Conservation (phyloP, 2,888 invertebrate species). For the Orthosia gracilis region DNA sequence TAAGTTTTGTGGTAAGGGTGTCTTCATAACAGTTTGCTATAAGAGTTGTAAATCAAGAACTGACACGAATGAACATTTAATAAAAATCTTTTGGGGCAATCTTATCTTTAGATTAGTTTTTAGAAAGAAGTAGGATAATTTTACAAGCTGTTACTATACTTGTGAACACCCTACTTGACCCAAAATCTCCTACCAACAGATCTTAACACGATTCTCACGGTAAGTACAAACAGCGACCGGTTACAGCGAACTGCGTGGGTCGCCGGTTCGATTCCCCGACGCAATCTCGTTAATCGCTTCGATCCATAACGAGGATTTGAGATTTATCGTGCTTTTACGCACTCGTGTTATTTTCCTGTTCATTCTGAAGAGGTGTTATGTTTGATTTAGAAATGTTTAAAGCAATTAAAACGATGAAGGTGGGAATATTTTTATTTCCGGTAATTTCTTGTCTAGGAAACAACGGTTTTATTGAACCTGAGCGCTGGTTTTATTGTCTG, state of each 20-base stretch:
- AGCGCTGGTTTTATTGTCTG: background rate
- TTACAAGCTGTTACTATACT: background rate
- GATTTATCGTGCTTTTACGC: conserved; percentile 52
- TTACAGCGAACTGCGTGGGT: conserved; percentile 54
- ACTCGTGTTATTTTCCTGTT: conserved; percentile 38
- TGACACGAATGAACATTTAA: too few relatives aligned
- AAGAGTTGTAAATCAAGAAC: too few relatives aligned
- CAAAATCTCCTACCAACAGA: conserved; percentile 1
- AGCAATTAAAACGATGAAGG: conserved; percentile 21
- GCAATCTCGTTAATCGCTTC: conserved; percentile 60
- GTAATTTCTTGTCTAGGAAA: too few relatives aligned
- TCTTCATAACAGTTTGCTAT: too few relatives aligned
- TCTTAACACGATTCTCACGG: conserved; percentile 52
- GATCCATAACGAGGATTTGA: conserved; percentile 57
- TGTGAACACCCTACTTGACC: conserved; percentile 6
- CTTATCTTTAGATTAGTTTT: too few relatives aligned
- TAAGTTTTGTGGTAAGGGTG: too few relatives aligned
- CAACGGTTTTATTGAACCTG: background rate
- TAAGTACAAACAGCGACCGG: conserved; percentile 53
- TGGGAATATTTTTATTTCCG: conserved; percentile 24
- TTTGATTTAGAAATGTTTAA: conserved; percentile 22
- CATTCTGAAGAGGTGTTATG: conserved; percentile 30
- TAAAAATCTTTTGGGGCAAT: background rate
- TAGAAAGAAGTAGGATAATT: background rate
- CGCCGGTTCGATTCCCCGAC: conserved; percentile 46